phyloP scores from a whole-genome alignment of 2,797 vertebrate genomes.

The Ctenochaetus hawaiiensis region DNA sequence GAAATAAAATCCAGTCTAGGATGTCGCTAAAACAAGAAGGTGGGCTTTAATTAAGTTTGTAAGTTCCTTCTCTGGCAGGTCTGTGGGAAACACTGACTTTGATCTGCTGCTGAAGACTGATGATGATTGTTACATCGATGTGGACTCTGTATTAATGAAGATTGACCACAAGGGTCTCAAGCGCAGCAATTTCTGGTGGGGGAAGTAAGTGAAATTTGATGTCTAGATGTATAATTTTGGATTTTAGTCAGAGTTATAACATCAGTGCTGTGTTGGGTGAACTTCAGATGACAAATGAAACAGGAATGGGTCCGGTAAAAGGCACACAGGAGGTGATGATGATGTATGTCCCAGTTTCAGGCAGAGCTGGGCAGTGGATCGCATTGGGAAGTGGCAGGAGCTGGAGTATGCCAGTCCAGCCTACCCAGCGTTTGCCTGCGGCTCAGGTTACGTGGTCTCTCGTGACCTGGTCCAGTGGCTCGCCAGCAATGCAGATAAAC shows the following conservation, averaged over 20 bases:
- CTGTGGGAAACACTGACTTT: constrained; percentile 90
- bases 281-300: constrained; percentile 26
- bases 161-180: constrained; percentile 88
- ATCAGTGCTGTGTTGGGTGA: constrained; percentile 18
- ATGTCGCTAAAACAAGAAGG: constrained; percentile 46
- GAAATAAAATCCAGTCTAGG: constrained; percentile 55
- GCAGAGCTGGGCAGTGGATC: constrained; percentile 97
- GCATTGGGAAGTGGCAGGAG: constrained; percentile 98
- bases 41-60: constrained; percentile 71
- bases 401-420: constrained; percentile 95
- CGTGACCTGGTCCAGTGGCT: constrained; percentile 95
- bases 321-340: constrained; percentile 29
- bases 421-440: constrained; percentile 97
- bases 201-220: constrained; percentile 90
- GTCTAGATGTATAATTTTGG: not conserved
- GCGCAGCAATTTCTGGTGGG: constrained; percentile 95
- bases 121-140: constrained; percentile 96
- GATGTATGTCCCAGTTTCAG: constrained; percentile 90
- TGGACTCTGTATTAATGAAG: constrained; percentile 92
- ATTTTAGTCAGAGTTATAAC: constrained; percentile 17
- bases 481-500: constrained; percentile 89
- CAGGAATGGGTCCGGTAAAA: constrained; percentile 8
- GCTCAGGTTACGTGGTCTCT: constrained; percentile 95
- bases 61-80: constrained; percentile 84
- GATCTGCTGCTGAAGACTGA: constrained; percentile 95